A percentile compares a stretch with the other conserved stretches of the same genome.
phyloP scores from a whole-genome alignment of 2,113 vertebrate species.

The Amblyornis subalaris region DNA sequence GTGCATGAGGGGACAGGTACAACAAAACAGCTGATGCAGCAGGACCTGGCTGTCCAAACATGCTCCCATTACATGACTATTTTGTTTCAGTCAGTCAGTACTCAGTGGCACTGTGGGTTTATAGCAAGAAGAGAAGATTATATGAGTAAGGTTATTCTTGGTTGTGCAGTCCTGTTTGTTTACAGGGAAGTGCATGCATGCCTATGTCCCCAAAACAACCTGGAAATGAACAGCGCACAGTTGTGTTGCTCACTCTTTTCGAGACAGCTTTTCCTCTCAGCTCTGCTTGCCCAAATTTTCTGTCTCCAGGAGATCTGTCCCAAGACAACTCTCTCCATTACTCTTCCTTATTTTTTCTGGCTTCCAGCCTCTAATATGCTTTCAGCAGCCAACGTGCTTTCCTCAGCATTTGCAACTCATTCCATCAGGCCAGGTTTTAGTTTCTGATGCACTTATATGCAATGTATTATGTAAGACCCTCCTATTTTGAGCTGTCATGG shows the following conservation, averaged over 20 bases:
- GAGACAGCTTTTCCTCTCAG: not conserved
- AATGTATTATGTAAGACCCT: not conserved
- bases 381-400: not conserved
- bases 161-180: not conserved
- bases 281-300: not conserved
- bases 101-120: not conserved
- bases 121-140: not conserved
- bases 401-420: not conserved
- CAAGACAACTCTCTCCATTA: not conserved
- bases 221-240: not conserved
- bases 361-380: not conserved
- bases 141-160: not conserved
- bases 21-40: not conserved
- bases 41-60: not conserved
- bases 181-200: not conserved
- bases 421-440: not conserved
- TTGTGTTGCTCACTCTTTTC: not conserved
- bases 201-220: not conserved
- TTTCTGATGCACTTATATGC: not conserved
- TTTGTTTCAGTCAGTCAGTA: not conserved
- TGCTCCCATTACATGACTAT: not conserved
- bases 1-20: not conserved
- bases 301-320: not conserved
- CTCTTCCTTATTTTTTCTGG: slow-evolving; percentile 13
- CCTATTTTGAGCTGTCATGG: not conserved